These are phyloP conservation scores for Pseudochirops cupreus DNA, from an alignment of 2,797 vertebrate species.

Conservation along the genomic window DNA sequence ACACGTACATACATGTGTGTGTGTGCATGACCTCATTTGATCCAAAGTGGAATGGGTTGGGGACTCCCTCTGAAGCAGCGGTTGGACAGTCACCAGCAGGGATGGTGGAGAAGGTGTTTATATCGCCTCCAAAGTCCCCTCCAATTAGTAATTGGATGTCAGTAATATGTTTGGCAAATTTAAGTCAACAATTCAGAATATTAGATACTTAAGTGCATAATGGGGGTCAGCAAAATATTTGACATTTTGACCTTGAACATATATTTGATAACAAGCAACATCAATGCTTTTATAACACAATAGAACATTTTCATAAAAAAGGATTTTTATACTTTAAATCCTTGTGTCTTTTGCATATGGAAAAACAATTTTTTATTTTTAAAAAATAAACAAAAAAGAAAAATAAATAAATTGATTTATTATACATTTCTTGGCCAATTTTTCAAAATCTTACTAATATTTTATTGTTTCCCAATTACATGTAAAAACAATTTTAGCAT, in stretches of 20 bases:
- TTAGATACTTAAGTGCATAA: conserved; percentile 59
- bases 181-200: conserved; percentile 53
- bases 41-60: not conserved
- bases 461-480: not conserved
- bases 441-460: not conserved
- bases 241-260: conserved; percentile 46
- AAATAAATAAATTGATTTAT: not conserved
- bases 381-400: not conserved
- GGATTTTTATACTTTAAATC: conserved; percentile 38
- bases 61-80: not conserved
- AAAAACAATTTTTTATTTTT: conserved; percentile 38
- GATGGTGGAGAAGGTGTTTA: not conserved
- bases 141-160: conserved; percentile 8
- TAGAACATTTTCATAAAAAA: conserved; percentile 60
- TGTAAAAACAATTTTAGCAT: not conserved
- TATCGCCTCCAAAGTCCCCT: not conserved
- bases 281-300: conserved; percentile 53
- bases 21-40: not conserved
- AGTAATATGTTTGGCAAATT: conserved; percentile 43
- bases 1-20: no score
- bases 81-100: conserved; percentile 29
- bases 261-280: conserved; percentile 40
- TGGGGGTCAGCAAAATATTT: conserved; percentile 59
- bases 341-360: conserved; percentile 42
- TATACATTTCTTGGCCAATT: not conserved